Evolutionary conservation across 2,797 vertebrate species (phyloP), one percentile per base, ranked within the genome.

Genomic region (Falco peregrinus): DNA sequence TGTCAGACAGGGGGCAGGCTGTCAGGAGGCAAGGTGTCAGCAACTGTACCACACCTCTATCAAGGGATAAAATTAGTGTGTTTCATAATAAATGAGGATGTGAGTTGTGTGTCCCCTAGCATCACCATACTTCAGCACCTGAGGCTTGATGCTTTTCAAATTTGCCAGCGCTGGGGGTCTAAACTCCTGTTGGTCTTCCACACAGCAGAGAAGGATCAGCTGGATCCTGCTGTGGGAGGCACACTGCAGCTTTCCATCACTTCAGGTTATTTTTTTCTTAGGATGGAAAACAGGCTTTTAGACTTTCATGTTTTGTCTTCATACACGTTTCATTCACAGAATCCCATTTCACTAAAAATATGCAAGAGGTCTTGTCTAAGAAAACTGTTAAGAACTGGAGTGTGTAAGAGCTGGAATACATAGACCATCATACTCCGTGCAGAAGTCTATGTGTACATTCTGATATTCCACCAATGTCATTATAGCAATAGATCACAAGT

Each of bases 41-140:
- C 13, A 21, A 5, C 22, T 2, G 1, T 3, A 5, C 9, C 9
- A 1, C 1, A 8, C 16, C 5, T 41, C 18, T 82, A 50, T 45
- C 9, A 5, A 43, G 9, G 43, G 26, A 25, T 12, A 64, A 29
- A 78, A 61, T 10, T 13, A 22, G 3, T 8, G 5, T 33, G 17
- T 16, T 85, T 69, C 29, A 11, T 8, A 53, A 69, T 8, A 60
- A 16, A 5, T 11, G 11, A 67, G 31, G 13, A 35, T 69, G 33
- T 16, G 12, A 65, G 39, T 6, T 41, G 6, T 67, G 47, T 28
- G 26, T 59, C 4, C 10, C 35, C 33, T 26, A 47, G 9, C 33
- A 29, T 81, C 47, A 43, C 6, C 29, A 35, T 6, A 6, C 9
- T 54, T 59, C 13, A 77, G 63, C 33, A 77, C 6, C 10, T 25